Evolutionary conservation across 1,140 invertebrate genomes (phyloP).

Genomic region (Manduca sexta): DNA sequence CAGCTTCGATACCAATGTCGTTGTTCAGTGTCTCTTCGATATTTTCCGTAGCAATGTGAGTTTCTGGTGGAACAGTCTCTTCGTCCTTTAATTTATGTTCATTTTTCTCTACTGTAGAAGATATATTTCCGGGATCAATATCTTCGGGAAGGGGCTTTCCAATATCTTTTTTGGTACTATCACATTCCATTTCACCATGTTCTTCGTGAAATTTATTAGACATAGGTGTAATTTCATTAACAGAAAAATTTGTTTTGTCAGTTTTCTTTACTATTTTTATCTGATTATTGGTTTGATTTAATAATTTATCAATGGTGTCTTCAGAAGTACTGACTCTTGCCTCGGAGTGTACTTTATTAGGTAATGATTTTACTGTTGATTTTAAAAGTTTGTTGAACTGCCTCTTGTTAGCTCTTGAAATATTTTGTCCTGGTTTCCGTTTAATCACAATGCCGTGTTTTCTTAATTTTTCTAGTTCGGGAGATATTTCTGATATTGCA

Average conservation of each 20-base stretch:
- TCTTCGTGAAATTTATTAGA: neutral
- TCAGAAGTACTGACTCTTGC: conserved; percentile 20
- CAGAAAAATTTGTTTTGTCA: conserved; percentile 5
- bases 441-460: conserved; percentile 58
- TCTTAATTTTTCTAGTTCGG: conserved; percentile 59
- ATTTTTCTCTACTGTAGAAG: too few relatives aligned
- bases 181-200: conserved; percentile 4
- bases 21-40: too few relatives aligned
- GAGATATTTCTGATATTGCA: conserved; percentile 27
- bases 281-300: conserved; percentile 51
- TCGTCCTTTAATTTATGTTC: too few relatives aligned
- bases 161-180: conserved; percentile 5
- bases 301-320: conserved; percentile 48
- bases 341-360: neutral
- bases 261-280: conserved; percentile 57
- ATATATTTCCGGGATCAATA: too few relatives aligned
- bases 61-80: too few relatives aligned
- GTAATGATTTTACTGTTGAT: conserved; percentile 4
- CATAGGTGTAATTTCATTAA: neutral
- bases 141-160: too few relatives aligned
- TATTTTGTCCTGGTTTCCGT: conserved; percentile 25
- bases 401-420: neutral
- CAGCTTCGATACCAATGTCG: too few relatives aligned
- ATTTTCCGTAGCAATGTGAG: too few relatives aligned
- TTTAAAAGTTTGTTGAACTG: conserved; percentile 5